Base-by-base conservation (phyloP, 2,113 vertebrate genomes). In the Ginglymostoma cirratum region DNA sequence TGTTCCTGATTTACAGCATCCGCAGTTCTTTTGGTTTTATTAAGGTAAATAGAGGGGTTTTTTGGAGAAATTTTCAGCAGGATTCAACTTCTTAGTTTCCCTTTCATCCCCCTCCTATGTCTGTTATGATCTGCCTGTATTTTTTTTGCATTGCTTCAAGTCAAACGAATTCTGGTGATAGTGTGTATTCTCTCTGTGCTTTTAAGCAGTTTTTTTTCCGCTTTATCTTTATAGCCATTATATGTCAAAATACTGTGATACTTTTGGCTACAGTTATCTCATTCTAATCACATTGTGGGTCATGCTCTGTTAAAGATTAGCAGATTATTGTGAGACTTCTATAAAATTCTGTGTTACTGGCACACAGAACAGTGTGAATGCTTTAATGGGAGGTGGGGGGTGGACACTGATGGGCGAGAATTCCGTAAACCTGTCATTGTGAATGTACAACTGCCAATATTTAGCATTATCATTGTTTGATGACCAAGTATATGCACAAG, bases 231-330 rank as follows among this genome's bases (percentile, higher is more conserved):
- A 93, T 23, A 8, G 61, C 67, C 89, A 23, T 66, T 67, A 93
- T 93, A n/a, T 93, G 34, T 93, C 89, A 93, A 65, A 66, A 66
- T 93, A n/a, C 89, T 34, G 5, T 93, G 89, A 93, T 93, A 4
- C 38, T 23, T 93, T 93, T 93, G 34, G 15, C 34, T 93, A 66
- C 17, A 66, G 89, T 93, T 38, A 93, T 45, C 34, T 38, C 89
- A 93, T 17, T 19, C 61, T 93, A 67, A 42, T n/a, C 89, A 66
- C 61, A n/a, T 38, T 21, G 61, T 38, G 89, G 89, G 61, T 93
- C 89, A 66, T 38, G 61, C 61, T 21, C 15, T 38, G 61, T 93
- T 67, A 93, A 93, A 67, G 34, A 93, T 93, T 93, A 38, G 61
- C 89, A 93, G 89, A 93, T 66, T 61, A 17, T 66, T 19, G 61